Evolutionary conservation across 2,797 vertebrate genomes (phyloP).

Genomic region (Anguilla megastoma): DNA sequence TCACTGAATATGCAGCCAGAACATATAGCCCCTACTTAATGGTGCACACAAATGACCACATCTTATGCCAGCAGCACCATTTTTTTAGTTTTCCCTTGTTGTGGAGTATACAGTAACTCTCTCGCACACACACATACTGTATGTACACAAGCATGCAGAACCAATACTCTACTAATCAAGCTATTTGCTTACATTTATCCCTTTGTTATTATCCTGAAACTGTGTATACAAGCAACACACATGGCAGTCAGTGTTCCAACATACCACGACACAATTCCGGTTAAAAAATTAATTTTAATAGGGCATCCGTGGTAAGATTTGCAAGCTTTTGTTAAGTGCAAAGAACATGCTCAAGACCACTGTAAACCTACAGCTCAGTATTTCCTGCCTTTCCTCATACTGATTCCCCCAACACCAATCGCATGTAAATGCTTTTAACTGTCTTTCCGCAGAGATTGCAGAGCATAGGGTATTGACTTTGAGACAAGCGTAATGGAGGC

Average conservation of each 20-base stretch:
- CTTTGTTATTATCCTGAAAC: too few species aligned
- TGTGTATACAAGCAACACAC: too few species aligned
- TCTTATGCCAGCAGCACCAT: neutral
- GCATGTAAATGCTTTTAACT: neutral
- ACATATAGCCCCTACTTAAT: neutral
- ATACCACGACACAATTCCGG: too few species aligned
- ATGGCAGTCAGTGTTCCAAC: too few species aligned
- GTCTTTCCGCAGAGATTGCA: neutral
- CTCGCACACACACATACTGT: neutral
- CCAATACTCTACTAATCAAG: too few species aligned
- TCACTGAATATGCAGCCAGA: neutral
- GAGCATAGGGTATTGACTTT: neutral
- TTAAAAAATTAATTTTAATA: too few species aligned
- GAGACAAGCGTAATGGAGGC: slow-evolving; percentile 37
- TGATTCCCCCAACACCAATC: neutral
- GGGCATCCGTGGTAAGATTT: too few species aligned
- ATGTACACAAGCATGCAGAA: neutral
- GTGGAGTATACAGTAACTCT: neutral
- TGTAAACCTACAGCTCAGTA: too few species aligned
- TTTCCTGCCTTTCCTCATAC: neutral
- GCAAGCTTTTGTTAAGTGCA: too few species aligned
- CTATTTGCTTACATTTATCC: too few species aligned
- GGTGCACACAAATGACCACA: neutral
- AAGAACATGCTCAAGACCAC: too few species aligned
- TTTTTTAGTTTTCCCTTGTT: neutral